Evolutionary conservation across 2,113 vertebrate genomes (phyloP), one percentile per base, ranked within the genome.

Genomic region (Nipponia nippon): DNA sequence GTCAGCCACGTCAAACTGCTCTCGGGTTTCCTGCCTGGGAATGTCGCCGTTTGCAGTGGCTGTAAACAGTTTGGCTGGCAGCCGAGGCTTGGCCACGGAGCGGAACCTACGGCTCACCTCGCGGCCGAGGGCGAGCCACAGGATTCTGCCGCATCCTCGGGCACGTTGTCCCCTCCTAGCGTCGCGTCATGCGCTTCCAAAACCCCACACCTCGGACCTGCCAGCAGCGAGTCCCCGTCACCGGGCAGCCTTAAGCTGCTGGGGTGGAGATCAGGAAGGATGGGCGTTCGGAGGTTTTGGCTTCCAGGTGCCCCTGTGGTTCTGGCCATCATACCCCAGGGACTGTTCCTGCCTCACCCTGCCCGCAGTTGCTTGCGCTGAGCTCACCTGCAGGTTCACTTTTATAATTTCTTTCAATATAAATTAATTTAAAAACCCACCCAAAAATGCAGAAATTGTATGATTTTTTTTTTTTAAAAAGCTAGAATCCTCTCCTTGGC

Each of bases 271-370:
- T 47, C 4, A 16, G 6, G 4, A 20, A 30, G n/a, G 56, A 4
- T 1, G 23, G 34, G 32, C 1, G 2, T 7, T 20, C 0, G 9
- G 56, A 23, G 38, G 15, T 7, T 62, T 47, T 30, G 36, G 42
- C 20, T 34, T 9, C n/a, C 38, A 3, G n/a, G 32, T 23, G 38
- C 49, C 55, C 14, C 19, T 4, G 8, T 38, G 23, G 50, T 27
- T 16, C n/a, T 21, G 55, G 11, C 56, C 49, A 7, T 26, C 30
- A 0, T 12, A 27, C 14, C 72, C 83, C 0, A 1, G 52, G 36
- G 27, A 20, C 55, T 20, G 20, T 15, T 10, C 56, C 72, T 69
- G n/a, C 55, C 67, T 66, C 44, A 9, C 52, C 46, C 58, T 44
- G 38, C 36, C 42, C 3, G 0, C 21, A 38, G 50, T 3, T 85